Evolutionary conservation across 2,113 vertebrate species (phyloP), one percentile per base, ranked within the genome.

Genomic region (Lucifuga dentata): DNA sequence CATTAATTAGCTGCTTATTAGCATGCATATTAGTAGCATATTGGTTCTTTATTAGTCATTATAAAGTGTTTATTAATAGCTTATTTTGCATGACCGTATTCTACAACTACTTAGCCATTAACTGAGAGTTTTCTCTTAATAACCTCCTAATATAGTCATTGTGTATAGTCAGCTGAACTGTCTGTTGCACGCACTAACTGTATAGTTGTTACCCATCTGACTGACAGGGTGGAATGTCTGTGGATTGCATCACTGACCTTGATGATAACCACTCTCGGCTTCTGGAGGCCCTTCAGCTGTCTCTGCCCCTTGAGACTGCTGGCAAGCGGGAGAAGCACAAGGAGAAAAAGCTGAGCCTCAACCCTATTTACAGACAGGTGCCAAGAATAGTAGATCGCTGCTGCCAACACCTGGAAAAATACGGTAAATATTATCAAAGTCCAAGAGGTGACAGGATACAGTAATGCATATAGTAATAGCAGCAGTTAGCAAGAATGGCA

Each of bases 201-300:
- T 66, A 15, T 11, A 17, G 13, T 68, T 55, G 63, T 83, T 61
- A 40, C 66, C 56, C 36, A 20, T 84, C 45, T 81, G 49, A 85
- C 44, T 53, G 78, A 1, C 91, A 99, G 98, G 98, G 98, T 0
- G 98, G 96, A 0, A 96, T 99, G 95, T 99, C 98, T 61, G 98
- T 99, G 92, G 98, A 99, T 90, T 99, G 96, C 68, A 98, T 99
- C 89, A 98, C 98, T 8, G 97, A 99, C 87, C 95, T 99, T 75
- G 97, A 99, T 76, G 96, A 99, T 90, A 96, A 93, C 91, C 95
- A 98, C 68, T 98, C 96, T 68, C 93, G 95, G 78, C 90, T 99
- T 38, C 88, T 99, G 78, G 98, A 99, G 92, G 97, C 97, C 82
- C 93, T 99, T 65, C 98, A 99, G 81, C 94, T 99, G 72, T 99